Base-by-base conservation (phyloP, 30 jellyfish, hydroid and myxozoan species). In the Hydra vulgaris region DNA sequence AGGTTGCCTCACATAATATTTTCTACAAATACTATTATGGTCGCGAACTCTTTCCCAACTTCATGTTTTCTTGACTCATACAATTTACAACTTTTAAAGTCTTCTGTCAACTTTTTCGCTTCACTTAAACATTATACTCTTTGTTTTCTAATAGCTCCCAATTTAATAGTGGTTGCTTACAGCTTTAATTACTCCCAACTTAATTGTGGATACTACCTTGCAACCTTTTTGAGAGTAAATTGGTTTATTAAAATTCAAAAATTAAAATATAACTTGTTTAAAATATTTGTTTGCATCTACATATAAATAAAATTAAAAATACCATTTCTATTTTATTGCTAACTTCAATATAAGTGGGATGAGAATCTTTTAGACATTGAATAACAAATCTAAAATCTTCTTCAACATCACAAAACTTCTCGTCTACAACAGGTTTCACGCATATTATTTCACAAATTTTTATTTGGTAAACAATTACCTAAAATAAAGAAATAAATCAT, bases 381-480 rank as follows among this genome's bases (percentile, higher is more conserved):
- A 92, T 76, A 92, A 92, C 82, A 53, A 92, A 68, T 16, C 95
- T 82, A 27, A 86, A 86, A 0, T 92, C 96, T 21, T 76, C 88
- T 56, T 53, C 71, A 1, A 8, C 71, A 22, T 56, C 84, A 0
- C 83, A 66, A 17, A 72, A 66, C 19, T 83, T 88, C 21, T 84
- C 84, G n/a, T n/a, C n/a, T 21, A 17, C 84, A 54, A 83, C 95
- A 15, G 85, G 89, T n/a, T 74, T 82, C 23, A 92, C 95, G 73
- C 84, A 82, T 53, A 92, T 80, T 26, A 92, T 84, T 77, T 92
- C 98, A 16, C 96, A 88, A 19, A 92, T 67, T 74, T 82, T 92
- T 76, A 92, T 23, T 0, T 95, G 96, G 74, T 81, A 79, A 55
- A 77, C 78, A 12, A 96, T 96, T 26, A 79, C 91, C 97, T 90